Percentiles rank a stretch among this genome's conserved stretches.
These are phyloP conservation scores for Scomber japonicus DNA, from an alignment of 2,113 vertebrate genomes.

Conservation along the genomic window DNA sequence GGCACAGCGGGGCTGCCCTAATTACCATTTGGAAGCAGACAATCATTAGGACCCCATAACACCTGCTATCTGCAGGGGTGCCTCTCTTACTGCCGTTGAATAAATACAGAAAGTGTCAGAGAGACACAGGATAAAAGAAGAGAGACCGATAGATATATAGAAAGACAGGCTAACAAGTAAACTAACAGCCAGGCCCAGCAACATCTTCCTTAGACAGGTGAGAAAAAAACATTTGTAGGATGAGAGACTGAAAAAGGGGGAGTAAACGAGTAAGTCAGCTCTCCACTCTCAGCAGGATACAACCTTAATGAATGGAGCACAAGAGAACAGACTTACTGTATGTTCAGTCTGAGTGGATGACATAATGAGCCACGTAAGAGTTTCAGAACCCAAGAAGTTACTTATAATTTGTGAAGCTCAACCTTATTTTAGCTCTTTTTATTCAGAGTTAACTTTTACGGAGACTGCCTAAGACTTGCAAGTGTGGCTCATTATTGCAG, in stretches of 20 bases:
- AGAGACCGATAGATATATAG: slow-evolving; percentile 20
- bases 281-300: slow-evolving; percentile 53
- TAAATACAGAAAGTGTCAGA: slow-evolving; percentile 30
- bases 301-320: slow-evolving; percentile 59
- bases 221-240: slow-evolving; percentile 20
- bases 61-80: slow-evolving; percentile 63
- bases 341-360: slow-evolving; percentile 29
- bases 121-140: slow-evolving; percentile 10
- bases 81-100: slow-evolving; percentile 46
- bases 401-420: slow-evolving; percentile 5
- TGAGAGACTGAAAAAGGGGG: slow-evolving; percentile 18
- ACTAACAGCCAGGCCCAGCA: slow-evolving; percentile 17
- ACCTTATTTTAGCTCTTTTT: slow-evolving; percentile 27
- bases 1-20: slow-evolving; percentile 68
- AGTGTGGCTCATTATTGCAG: background rate
- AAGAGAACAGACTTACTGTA: slow-evolving; percentile 35
- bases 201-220: slow-evolving; percentile 16
- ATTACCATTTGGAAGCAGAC: slow-evolving; percentile 73
- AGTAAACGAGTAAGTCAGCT: slow-evolving; percentile 23
- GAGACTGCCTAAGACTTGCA: background rate
- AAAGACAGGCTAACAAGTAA: slow-evolving; percentile 30
- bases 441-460: slow-evolving; percentile 32
- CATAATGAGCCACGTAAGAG: slow-evolving; percentile 52
- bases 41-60: slow-evolving; percentile 67
- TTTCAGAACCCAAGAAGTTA: slow-evolving; percentile 24